Evolutionary conservation across 2,888 invertebrate genomes (phyloP).

Genomic region (Hemistola chrysoprasaria): DNA sequence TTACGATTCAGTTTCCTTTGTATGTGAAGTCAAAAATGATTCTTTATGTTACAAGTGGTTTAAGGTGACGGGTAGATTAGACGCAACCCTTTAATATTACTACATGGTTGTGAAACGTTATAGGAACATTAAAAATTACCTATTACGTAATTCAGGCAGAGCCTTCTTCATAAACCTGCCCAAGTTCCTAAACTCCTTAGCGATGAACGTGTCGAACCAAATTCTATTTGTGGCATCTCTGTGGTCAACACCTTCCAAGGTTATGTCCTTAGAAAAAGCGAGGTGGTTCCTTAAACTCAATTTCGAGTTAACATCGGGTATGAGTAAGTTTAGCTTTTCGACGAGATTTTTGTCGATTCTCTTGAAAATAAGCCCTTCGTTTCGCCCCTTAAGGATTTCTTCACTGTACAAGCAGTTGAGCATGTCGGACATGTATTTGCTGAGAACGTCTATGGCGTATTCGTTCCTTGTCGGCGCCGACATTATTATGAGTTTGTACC

Average conservation of each 20-base stretch:
- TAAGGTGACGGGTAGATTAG: no score
- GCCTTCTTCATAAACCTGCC: constrained; percentile 49
- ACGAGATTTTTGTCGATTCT: constrained; percentile 55
- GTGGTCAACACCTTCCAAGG: constrained; percentile 38
- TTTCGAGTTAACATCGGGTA: constrained; percentile 54
- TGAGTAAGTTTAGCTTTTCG: constrained; percentile 44
- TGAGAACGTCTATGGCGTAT: constrained; percentile 44
- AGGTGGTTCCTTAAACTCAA: constrained; percentile 61
- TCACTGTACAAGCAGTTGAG: constrained; percentile 63
- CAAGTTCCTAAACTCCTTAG: constrained; percentile 47
- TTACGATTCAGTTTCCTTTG: no score
- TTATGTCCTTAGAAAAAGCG: constrained; percentile 59
- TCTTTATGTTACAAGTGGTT: no score
- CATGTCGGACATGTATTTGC: constrained; percentile 55
- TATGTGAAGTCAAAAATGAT: no score
- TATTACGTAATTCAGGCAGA: constrained; percentile 42
- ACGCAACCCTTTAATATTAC: no score
- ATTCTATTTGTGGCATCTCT: constrained; percentile 48
- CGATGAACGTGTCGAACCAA: constrained; percentile 50
- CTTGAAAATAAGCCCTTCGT: constrained; percentile 56
- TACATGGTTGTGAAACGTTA: no score
- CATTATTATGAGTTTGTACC: constrained; percentile 62
- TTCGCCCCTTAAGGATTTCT: constrained; percentile 42
- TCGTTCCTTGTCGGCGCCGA: constrained; percentile 36
- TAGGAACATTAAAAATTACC: background rate